Percentiles rank a stretch among this genome's conserved stretches.
Conservation (phyloP, 53 echinoderm and acorn worm genomes). For the Mesocentrotus franciscanus region DNA sequence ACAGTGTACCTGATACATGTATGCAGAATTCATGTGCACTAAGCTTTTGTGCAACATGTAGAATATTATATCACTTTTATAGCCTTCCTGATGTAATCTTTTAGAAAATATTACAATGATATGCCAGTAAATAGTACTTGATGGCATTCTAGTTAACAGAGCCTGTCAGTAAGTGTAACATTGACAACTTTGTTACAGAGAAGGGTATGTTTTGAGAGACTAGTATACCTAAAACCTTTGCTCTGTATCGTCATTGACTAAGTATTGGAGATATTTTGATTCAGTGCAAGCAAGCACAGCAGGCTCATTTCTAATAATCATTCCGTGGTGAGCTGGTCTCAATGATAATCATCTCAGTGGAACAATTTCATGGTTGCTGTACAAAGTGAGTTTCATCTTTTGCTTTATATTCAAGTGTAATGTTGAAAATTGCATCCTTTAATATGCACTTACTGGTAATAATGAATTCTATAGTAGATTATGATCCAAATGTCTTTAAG, state of each 20-base stretch:
- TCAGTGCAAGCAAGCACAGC: conserved; percentile 8
- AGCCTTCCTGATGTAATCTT: no score
- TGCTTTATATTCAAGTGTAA: neutral
- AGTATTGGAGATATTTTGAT: conserved; percentile 32
- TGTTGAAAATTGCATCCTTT: neutral
- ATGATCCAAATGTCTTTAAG: neutral
- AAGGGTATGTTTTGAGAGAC: conserved; percentile 3
- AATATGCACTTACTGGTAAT: no score
- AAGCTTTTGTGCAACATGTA: no score
- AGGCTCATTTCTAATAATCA: neutral
- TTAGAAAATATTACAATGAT: no score
- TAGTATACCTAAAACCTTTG: neutral
- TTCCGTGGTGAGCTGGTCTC: neutral
- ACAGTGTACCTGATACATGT: no score
- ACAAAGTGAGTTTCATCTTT: neutral
- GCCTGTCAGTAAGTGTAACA: neutral
- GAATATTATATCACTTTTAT: no score
- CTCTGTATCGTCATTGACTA: conserved; percentile 17
- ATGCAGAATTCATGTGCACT: no score
- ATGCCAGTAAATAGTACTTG: no score
- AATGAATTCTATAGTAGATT: neutral
- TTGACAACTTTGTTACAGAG: neutral
- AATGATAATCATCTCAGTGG: neutral
- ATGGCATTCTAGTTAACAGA: no score
- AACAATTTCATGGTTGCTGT: neutral